Evolutionary conservation across 2,797 vertebrate genomes (phyloP).

Genomic region (Poeciliopsis gracilis): DNA sequence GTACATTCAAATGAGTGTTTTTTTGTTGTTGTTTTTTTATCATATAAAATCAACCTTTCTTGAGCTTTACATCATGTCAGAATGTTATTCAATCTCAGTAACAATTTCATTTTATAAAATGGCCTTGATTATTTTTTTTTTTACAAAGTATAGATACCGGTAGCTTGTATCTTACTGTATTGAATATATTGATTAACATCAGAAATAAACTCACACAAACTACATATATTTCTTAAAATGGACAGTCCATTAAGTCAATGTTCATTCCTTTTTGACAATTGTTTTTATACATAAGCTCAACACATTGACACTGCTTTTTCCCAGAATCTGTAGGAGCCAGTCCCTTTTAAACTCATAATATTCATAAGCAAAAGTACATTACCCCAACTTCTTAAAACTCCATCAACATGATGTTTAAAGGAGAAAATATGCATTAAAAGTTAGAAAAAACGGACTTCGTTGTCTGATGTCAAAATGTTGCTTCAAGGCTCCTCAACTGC

Average conservation of each 20-base stretch:
- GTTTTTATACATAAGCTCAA: neutral
- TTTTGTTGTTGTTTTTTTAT: too few species aligned
- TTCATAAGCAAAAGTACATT: neutral
- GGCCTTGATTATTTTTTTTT: neutral
- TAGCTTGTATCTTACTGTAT: neutral
- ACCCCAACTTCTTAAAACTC: neutral
- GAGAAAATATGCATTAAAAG: slow-evolving; percentile 3
- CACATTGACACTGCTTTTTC: neutral
- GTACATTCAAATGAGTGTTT: neutral
- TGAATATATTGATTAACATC: neutral
- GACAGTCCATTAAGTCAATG: neutral
- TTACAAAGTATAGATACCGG: neutral
- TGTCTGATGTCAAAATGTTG: slow-evolving; percentile 17
- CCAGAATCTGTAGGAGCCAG: neutral
- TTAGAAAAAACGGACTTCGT: neutral
- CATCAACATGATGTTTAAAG: neutral
- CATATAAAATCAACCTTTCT: too few species aligned
- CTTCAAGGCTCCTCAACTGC: slow-evolving; percentile 18
- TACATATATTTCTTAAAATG: neutral
- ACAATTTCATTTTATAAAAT: neutral
- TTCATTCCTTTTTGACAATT: neutral
- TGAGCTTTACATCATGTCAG: neutral
- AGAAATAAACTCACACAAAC: neutral
- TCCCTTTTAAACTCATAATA: neutral
- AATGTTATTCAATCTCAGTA: neutral